phyloP scores from a whole-genome alignment of 2,888 invertebrate genomes.

The Cryptocephalus moraei region DNA sequence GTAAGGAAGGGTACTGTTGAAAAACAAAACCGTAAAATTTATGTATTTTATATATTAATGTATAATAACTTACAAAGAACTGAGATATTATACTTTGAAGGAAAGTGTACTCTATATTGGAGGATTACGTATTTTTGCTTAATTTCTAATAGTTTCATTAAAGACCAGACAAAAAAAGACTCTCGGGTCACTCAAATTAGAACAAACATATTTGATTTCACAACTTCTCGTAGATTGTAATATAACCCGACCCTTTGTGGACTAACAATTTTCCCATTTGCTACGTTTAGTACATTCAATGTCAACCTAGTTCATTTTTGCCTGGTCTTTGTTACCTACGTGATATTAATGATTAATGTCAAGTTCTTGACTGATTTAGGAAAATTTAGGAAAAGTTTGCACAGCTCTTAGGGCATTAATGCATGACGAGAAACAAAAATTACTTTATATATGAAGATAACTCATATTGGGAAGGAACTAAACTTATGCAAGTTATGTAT shows the following conservation, averaged over 20 bases:
- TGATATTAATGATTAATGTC: constrained; percentile 34
- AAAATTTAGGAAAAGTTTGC: constrained; percentile 29
- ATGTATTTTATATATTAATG: constrained; percentile 36
- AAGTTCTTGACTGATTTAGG: constrained; percentile 32
- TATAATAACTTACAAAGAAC: constrained; percentile 30
- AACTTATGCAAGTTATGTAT: too few relatives aligned
- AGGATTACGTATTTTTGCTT: constrained; percentile 22
- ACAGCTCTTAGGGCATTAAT: constrained; percentile 24
- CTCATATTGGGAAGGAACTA: too few relatives aligned
- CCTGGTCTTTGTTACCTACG: constrained; percentile 22
- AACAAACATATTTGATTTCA: too few relatives aligned
- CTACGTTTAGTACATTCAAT: too few relatives aligned
- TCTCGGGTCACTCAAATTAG: too few relatives aligned
- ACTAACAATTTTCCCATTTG: too few relatives aligned
- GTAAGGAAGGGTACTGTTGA: constrained; percentile 20
- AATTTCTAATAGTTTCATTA: constrained; percentile 15
- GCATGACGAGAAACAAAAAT: constrained; percentile 17
- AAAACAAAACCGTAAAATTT: constrained; percentile 23
- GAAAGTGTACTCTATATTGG: constrained; percentile 27
- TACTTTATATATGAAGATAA: too few relatives aligned
- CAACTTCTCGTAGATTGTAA: too few relatives aligned
- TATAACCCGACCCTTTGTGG: too few relatives aligned
- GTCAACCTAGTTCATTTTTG: constrained; percentile 6
- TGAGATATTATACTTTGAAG: constrained; percentile 30
- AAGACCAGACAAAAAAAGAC: constrained; percentile 1